Percentiles rank a stretch among this genome's conserved stretches.
These are phyloP conservation scores for Luidia sarsii DNA, from an alignment of 53 echinoderm and acorn worm species.

Conservation along the genomic window DNA sequence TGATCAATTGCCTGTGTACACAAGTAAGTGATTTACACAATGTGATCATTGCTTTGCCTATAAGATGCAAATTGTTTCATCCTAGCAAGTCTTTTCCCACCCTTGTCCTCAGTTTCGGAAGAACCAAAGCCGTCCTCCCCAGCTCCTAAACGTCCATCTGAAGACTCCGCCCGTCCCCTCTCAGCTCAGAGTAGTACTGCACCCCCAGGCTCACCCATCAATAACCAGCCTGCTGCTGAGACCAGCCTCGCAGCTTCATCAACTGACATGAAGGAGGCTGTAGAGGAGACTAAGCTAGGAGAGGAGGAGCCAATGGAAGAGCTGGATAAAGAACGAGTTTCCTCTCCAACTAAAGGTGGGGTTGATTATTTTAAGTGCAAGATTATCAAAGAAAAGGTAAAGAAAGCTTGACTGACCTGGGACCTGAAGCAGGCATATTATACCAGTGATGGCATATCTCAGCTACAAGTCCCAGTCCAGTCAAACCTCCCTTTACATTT, in stretches of 20 bases:
- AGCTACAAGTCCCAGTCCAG: too few species aligned
- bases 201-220: neutral
- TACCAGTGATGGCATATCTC: too few species aligned
- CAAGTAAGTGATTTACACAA: too few species aligned
- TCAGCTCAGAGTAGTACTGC: neutral
- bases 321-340: slow-evolving; percentile 14
- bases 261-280: slow-evolving; percentile 23
- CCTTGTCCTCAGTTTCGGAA: neutral
- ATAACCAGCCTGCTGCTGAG: slow-evolving; percentile 17
- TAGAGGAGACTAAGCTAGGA: slow-evolving; percentile 11
- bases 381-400: too few species aligned
- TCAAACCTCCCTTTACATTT: too few species aligned
- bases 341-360: slow-evolving; percentile 2
- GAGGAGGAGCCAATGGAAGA: slow-evolving; percentile 1
- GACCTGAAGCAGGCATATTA: too few species aligned
- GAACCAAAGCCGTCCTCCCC: slow-evolving; percentile 17
- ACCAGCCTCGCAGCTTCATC: slow-evolving; percentile 18
- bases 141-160: slow-evolving; percentile 9
- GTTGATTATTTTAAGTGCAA: too few species aligned
- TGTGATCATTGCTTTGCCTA: too few species aligned
- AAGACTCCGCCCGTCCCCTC: neutral
- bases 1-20: too few species aligned
- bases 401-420: too few species aligned
- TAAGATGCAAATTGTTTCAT: too few species aligned
- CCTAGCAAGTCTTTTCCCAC: too few species aligned